Evolutionary conservation across 2,888 invertebrate species (phyloP), one percentile per base, ranked within the genome.

Genomic region (Erannis defoliaria): DNA sequence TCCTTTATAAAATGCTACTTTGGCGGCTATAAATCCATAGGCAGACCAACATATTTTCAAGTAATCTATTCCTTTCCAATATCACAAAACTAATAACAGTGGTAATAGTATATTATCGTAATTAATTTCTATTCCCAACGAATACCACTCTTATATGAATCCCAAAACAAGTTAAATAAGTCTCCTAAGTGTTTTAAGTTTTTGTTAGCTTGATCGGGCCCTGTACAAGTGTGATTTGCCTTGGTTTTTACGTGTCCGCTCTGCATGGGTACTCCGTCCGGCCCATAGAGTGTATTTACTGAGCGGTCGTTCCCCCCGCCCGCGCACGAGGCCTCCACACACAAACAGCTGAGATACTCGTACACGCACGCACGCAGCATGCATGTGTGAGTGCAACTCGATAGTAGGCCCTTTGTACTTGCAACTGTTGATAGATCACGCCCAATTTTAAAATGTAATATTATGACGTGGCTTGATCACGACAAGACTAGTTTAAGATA

Each of bases 301-400:
- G 3, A 1, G 18, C 72, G 83, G 85, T 89, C 89, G 77, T 80
- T 80, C 85, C 90, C 77, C 72, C 62, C 70, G 62, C 74, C 68
- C 82, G 85, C 70, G 62, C 74, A 68, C 82, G 85, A 85, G 88
- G 86, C 86, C 88, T 82, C 80, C 80, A 80, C 85, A 82, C 81
- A 82, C 78, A 86, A n/a, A 84, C 90, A 88, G 89, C 88, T 87
- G 88, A 88, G 86, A 72, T 78, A 74, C 81, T 78, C 78, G 71
- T 78, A 74, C 73, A 71, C 76, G 75, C 71, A 68, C 66, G 62
- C 62, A 54, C 59, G 0, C 3, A 18, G 10, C 18, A 19, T 35
- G 23, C 42, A 14, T 56, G 66, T 64, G 61, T 62, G 62, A 9
- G 66, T 56, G 37, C 48, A 43, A 16, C 31, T 42, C 19, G 0